Percentiles rank a stretch among this genome's conserved stretches.
phyloP scores from a whole-genome alignment of 1,140 invertebrate species.

The Pseudomyrmex dendroicus region DNA sequence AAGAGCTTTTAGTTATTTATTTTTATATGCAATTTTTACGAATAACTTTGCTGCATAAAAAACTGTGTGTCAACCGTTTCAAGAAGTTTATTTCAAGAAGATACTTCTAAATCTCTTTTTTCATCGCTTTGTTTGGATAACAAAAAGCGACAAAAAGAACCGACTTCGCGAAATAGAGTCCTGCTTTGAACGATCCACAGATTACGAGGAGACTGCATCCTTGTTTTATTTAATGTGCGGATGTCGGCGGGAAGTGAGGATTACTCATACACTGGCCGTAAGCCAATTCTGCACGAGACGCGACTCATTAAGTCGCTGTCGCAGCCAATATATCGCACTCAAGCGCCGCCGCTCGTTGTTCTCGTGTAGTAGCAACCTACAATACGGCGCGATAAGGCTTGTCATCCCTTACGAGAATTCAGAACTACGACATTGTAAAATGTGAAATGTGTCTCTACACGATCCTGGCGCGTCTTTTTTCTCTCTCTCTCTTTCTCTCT shows the following conservation, averaged over 20 bases:
- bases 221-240: constrained; percentile 68
- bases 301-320: constrained; percentile 76
- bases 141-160: neutral
- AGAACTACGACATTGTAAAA: neutral
- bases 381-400: constrained; percentile 17
- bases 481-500: too few species aligned
- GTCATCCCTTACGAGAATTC: neutral
- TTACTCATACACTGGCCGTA: constrained; percentile 77
- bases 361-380: neutral
- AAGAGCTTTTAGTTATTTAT: too few species aligned
- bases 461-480: too few species aligned
- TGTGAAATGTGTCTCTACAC: too few species aligned
- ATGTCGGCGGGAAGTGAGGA: constrained; percentile 72
- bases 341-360: constrained; percentile 34
- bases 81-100: neutral
- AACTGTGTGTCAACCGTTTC: too few species aligned
- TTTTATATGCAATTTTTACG: too few species aligned
- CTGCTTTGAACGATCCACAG: neutral
- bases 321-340: constrained; percentile 52
- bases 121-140: neutral
- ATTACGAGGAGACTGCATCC: constrained; percentile 22
- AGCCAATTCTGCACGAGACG: constrained; percentile 77
- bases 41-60: too few species aligned
- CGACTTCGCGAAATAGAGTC: constrained; percentile 4
- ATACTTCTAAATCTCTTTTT: neutral